phyloP scores from a whole-genome alignment of 2,888 invertebrate genomes.

The Clitarchus hookeri region DNA sequence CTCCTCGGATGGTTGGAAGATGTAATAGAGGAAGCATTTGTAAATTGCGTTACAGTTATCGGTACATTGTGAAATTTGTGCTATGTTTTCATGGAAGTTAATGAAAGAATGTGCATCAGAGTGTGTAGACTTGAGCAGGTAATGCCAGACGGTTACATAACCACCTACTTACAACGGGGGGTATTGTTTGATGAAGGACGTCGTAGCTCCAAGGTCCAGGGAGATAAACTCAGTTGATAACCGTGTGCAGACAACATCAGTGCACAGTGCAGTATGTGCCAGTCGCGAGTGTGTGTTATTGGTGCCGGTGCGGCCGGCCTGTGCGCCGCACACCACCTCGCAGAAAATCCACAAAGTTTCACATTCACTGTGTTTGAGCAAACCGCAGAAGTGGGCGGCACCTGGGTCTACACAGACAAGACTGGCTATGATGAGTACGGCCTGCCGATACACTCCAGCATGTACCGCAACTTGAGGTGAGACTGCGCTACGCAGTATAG shows the following conservation, averaged over 20 bases:
- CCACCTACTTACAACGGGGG: neutral
- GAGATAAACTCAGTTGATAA: constrained; percentile 5
- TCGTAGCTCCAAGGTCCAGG: neutral
- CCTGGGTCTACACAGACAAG: constrained; percentile 75
- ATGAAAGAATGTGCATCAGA: neutral
- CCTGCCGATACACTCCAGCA: constrained; percentile 73
- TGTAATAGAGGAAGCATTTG: no score
- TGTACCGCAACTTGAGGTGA: constrained; percentile 77
- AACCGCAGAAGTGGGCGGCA: constrained; percentile 70
- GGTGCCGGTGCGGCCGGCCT: constrained; percentile 80
- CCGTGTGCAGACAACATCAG: no score
- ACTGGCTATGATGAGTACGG: constrained; percentile 68
- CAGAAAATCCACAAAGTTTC: constrained; percentile 55
- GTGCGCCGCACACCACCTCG: constrained; percentile 65
- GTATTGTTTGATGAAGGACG: neutral
- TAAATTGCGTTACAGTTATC: neutral
- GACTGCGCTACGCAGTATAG: constrained; percentile 35
- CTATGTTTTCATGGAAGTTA: neutral
- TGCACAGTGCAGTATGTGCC: neutral
- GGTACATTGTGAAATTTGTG: neutral
- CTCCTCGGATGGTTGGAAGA: no score
- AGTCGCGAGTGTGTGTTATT: constrained; percentile 64
- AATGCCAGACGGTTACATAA: neutral
- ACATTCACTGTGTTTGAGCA: constrained; percentile 72
- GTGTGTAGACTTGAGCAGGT: neutral